Evolutionary conservation across 2,797 vertebrate genomes (phyloP).

Genomic region (Etheostoma nigrum): DNA sequence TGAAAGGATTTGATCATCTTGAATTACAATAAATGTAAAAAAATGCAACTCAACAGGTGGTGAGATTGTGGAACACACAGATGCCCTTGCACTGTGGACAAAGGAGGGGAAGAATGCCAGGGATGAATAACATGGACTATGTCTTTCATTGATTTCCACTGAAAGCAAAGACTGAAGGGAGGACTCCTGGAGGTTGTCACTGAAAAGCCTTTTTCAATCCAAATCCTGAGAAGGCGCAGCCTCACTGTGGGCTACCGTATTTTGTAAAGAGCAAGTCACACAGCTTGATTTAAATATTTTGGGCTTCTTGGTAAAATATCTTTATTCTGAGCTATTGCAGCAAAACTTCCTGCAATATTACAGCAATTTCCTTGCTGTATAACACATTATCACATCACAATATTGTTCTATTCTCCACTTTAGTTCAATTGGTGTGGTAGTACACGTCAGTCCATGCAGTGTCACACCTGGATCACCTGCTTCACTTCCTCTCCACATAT

Average conservation of each 20-base stretch:
- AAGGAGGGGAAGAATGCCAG: slow-evolving; percentile 61
- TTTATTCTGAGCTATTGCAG: neutral
- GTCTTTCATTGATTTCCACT: slow-evolving; percentile 67
- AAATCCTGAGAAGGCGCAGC: slow-evolving; percentile 48
- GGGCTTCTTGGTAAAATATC: slow-evolving; percentile 10
- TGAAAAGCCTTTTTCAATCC: slow-evolving; percentile 62
- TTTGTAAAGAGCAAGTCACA: slow-evolving; percentile 12
- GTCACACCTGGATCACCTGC: slow-evolving; percentile 31
- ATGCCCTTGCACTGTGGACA: slow-evolving; percentile 56
- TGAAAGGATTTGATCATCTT: slow-evolving; percentile 19
- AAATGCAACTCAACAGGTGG: slow-evolving; percentile 65
- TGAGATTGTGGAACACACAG: slow-evolving; percentile 58
- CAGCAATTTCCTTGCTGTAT: neutral
- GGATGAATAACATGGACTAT: slow-evolving; percentile 70
- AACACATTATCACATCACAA: neutral
- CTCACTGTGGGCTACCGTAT: slow-evolving; percentile 43
- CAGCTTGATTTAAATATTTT: slow-evolving; percentile 30
- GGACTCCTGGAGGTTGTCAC: slow-evolving; percentile 59
- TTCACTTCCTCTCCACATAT: neutral
- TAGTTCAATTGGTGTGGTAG: neutral
- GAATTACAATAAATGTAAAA: neutral
- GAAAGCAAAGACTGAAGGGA: slow-evolving; percentile 49
- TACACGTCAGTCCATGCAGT: neutral
- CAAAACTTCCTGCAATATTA: neutral
- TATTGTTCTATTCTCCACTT: neutral